Evolutionary conservation across 2,888 invertebrate species (phyloP), one percentile per base, ranked within the genome.

Genomic region (Euproctis similis): DNA sequence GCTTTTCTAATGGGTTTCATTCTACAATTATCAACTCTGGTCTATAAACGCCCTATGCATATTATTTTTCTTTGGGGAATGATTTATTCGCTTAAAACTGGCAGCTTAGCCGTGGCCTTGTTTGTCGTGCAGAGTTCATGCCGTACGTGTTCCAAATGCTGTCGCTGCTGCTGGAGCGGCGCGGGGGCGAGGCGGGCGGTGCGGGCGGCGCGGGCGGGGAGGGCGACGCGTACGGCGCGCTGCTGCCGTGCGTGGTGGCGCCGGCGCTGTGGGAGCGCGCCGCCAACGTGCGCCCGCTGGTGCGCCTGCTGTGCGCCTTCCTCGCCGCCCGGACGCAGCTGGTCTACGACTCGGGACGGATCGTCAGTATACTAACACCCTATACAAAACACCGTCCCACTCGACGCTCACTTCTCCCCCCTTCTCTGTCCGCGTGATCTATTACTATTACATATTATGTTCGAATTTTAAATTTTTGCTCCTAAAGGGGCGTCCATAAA

Each of bases 81-180:
- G n/a, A n/a, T n/a, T n/a, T n/a, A n/a, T n/a, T n/a, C n/a, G n/a
- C n/a, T n/a, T n/a, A n/a, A n/a, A n/a, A n/a, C n/a, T n/a, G n/a
- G n/a, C n/a, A n/a, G n/a, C n/a, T n/a, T n/a, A n/a, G n/a, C n/a
- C n/a, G n/a, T n/a, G 16, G 4, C 7, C 7, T n/a, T n/a, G n/a
- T n/a, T n/a, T n/a, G n/a, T n/a, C n/a, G n/a, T 10, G 8, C 87
- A 90, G 98, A 98, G 72, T 98, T 99, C 84, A 94, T 98, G 77
- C 98, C 98, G 0, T 99, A 99, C 76, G 96, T 97, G 24, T 98
- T 99, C 72, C 99, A 99, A 93, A 91, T 99, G 78, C 82, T 98
- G 20, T 95, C 97, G 0, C 84, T 98, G 10, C 81, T 98, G 31
- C 86, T 98, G 78, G 97, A 97, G 72, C 76, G 92, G 35, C 89